phyloP scores from a whole-genome alignment of 2,113 vertebrate genomes.

The Isurus oxyrinchus region DNA sequence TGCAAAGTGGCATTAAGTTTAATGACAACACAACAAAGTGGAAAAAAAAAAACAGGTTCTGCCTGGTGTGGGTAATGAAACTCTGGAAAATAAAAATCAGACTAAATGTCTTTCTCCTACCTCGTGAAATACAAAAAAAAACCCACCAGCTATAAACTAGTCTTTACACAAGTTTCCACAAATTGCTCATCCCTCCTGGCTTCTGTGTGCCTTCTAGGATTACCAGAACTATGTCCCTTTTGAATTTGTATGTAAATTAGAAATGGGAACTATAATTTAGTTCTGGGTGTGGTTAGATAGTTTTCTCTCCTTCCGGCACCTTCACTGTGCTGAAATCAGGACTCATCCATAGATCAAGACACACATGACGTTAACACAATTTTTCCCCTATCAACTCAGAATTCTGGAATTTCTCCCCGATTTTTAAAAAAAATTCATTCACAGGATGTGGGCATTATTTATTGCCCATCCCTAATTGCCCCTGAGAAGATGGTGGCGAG shows the following conservation, averaged over 20 bases:
- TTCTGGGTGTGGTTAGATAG: not conserved
- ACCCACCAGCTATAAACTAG: not conserved
- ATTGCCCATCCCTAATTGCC: not conserved
- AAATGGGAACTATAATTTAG: not conserved
- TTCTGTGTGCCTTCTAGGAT: not conserved
- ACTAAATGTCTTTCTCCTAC: not conserved
- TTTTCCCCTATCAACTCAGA: not conserved
- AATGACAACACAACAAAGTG: not conserved
- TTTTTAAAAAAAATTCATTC: not conserved
- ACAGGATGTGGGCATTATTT: not conserved
- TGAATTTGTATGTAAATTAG: not conserved
- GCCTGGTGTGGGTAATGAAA: not conserved
- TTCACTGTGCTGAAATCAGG: not conserved
- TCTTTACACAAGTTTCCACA: not conserved
- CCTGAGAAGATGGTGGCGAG: not conserved
- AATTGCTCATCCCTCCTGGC: not conserved
- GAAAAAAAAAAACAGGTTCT: not conserved
- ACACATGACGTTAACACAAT: not conserved
- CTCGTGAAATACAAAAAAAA: not conserved
- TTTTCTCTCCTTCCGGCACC: not conserved
- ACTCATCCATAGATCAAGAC: not conserved
- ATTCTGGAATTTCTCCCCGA: not conserved
- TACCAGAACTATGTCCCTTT: not conserved
- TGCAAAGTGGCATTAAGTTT: not conserved
- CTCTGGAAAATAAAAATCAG: not conserved